Evolutionary conservation across 2,888 invertebrate species (phyloP).

Genomic region (Invenusta paracnida): DNA sequence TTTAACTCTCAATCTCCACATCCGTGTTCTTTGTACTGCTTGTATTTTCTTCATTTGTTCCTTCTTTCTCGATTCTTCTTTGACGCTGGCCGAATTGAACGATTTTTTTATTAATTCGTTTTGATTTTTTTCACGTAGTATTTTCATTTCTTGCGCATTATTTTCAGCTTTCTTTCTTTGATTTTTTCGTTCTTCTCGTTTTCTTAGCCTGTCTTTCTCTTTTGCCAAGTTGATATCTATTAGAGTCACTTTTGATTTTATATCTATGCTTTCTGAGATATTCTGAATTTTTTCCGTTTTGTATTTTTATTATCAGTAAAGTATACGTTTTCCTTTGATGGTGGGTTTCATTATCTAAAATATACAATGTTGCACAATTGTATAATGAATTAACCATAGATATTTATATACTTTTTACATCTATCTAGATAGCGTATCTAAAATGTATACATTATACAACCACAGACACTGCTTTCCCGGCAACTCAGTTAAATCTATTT

Average conservation of each 20-base stretch:
- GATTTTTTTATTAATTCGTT: not conserved
- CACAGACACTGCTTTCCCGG: too few species aligned
- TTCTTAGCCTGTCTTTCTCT: not conserved
- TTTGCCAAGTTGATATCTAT: not conserved
- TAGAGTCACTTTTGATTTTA: not conserved
- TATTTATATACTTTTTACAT: too few species aligned
- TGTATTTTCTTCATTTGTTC: not conserved
- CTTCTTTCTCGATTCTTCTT: not conserved
- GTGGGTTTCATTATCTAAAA: not conserved
- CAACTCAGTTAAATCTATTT: too few species aligned
- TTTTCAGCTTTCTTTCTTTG: not conserved
- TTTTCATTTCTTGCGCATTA: not conserved
- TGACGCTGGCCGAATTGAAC: not conserved
- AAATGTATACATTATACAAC: too few species aligned
- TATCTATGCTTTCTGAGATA: not conserved
- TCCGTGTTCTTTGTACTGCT: not conserved
- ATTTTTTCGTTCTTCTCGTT: not conserved
- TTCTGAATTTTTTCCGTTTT: not conserved
- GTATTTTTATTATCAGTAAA: not conserved
- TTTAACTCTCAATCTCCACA: not conserved
- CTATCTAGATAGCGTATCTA: too few species aligned
- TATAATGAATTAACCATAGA: not conserved
- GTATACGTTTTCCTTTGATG: not conserved
- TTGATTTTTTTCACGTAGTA: not conserved
- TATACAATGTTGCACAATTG: not conserved